These are phyloP conservation scores for Caranx ignobilis DNA, from an alignment of 2,113 vertebrate species.

Conservation along the genomic window DNA sequence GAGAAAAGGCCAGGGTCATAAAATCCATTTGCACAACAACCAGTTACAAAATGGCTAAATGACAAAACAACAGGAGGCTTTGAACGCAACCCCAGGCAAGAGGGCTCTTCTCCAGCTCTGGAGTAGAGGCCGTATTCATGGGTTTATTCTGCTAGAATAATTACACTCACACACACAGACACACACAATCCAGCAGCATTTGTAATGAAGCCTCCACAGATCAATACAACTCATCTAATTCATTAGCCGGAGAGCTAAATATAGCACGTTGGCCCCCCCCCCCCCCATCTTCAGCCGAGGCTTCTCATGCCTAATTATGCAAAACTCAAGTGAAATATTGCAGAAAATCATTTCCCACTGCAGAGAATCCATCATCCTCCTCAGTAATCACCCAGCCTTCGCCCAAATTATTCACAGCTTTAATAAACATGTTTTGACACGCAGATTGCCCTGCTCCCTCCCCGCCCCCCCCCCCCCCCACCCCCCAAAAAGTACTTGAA, in stretches of 20 bases:
- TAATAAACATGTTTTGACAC: slow-evolving; percentile 66
- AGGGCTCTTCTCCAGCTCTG: slow-evolving; percentile 47
- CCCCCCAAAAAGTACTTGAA: slow-evolving; percentile 35
- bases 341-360: slow-evolving; percentile 64
- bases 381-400: slow-evolving; percentile 46
- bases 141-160: slow-evolving; percentile 46
- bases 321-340: slow-evolving; percentile 70
- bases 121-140: slow-evolving; percentile 42
- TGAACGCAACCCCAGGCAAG: slow-evolving; percentile 46
- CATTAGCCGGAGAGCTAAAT: slow-evolving; percentile 72
- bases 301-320: slow-evolving; percentile 68
- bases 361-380: slow-evolving; percentile 59
- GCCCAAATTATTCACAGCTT: slow-evolving; percentile 57
- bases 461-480: no score
- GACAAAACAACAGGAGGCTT: slow-evolving; percentile 67
- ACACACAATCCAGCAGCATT: slow-evolving; percentile 44
- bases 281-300: slow-evolving; percentile 49
- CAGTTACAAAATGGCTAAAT: slow-evolving; percentile 74
- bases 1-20: slow-evolving; percentile 66
- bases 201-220: slow-evolving; percentile 73
- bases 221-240: slow-evolving; percentile 79
- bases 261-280: slow-evolving; percentile 39
- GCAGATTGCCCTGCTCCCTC: slow-evolving; percentile 4
- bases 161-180: slow-evolving; percentile 43
- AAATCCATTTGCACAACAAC: slow-evolving; percentile 81